phyloP scores from a whole-genome alignment of 2,888 invertebrate genomes.

The Chorisops tibialis region DNA sequence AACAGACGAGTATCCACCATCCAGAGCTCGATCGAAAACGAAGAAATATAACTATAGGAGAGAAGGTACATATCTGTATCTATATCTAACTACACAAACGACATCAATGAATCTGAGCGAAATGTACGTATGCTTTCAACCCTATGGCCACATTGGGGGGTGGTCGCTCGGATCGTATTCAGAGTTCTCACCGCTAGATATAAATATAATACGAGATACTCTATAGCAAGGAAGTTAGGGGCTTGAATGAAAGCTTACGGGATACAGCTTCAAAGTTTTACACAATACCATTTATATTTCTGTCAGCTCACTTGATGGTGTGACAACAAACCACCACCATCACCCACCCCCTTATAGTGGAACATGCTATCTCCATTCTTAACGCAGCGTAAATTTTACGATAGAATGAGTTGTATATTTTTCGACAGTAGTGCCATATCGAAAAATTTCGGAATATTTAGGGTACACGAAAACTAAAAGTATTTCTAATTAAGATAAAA shows the following conservation, averaged over 20 bases:
- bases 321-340: background rate
- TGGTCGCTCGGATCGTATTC: too few species aligned
- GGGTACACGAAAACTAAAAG: too few species aligned
- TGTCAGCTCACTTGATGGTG: background rate
- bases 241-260: conserved; percentile 25
- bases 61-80: too few species aligned
- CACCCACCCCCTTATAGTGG: background rate
- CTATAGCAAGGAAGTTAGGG: conserved; percentile 12
- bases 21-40: too few species aligned
- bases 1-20: too few species aligned
- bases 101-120: conserved; percentile 10
- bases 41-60: too few species aligned
- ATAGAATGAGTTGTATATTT: conserved; percentile 1
- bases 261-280: background rate
- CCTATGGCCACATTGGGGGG: too few species aligned
- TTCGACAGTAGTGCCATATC: background rate
- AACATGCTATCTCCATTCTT: too few species aligned
- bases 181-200: too few species aligned
- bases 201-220: background rate
- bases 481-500: too few species aligned
- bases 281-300: background rate
- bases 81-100: background rate
- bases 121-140: background rate
- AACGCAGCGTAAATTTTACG: background rate
- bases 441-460: too few species aligned